Conservation (phyloP, 2,888 invertebrate species). For the Mythimna loreyi region DNA sequence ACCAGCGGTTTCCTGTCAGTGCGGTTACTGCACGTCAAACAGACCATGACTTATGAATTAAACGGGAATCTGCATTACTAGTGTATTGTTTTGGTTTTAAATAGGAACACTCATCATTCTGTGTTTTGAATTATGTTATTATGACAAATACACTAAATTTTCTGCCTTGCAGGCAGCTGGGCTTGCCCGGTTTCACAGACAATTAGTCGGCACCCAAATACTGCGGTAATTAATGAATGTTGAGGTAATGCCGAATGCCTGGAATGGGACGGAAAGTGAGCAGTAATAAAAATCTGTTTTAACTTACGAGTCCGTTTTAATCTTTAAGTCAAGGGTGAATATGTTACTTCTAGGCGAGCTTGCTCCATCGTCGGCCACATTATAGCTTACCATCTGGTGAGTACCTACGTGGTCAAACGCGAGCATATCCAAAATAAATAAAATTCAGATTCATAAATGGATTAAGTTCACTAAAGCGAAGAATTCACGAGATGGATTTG, state of each 20-base stretch:
- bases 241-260: not conserved
- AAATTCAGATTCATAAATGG: too few species aligned
- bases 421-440: too few species aligned
- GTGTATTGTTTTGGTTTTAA: constrained; percentile 4
- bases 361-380: too few species aligned
- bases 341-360: too few species aligned
- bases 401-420: too few species aligned
- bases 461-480: too few species aligned
- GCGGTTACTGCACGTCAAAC: constrained; percentile 8
- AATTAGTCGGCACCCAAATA: not conserved
- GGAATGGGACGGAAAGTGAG: not conserved
- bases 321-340: too few species aligned
- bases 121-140: not conserved
- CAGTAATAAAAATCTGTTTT: not conserved
- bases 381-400: too few species aligned
- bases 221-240: not conserved
- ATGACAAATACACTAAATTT: not conserved
- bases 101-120: constrained; percentile 1
- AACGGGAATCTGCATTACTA: not conserved
- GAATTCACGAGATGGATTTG: too few species aligned
- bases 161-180: not conserved
- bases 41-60: not conserved
- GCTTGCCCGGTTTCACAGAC: not conserved
- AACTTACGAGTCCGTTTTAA: too few species aligned
- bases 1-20: constrained; percentile 36